Evolutionary conservation across 2,888 invertebrate genomes (phyloP), one percentile per base, ranked within the genome.

Genomic region (Tinea trinotella): DNA sequence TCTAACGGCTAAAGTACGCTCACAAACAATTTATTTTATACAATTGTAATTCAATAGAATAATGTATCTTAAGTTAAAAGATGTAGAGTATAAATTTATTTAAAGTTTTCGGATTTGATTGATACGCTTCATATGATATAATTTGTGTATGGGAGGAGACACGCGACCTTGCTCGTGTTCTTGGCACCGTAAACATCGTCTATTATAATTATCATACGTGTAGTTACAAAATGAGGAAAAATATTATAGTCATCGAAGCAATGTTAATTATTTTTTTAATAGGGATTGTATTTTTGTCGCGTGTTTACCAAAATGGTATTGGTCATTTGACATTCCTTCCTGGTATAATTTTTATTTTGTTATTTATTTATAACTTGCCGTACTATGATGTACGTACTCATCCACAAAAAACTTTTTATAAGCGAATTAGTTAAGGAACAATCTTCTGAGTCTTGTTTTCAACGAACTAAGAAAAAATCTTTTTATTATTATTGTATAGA

Each of bases 101-200:
- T 40, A 40, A 30, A 30, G n/a, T n/a, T n/a, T n/a, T n/a, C 30
- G n/a, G 7, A 10, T 30, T 30, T 30, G 30, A 30, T 30, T 30
- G 30, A 30, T 30, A 3, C 40, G 40, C 15, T 40, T 13, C 2
- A n/a, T 7, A 9, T 40, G 40, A 15, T 48, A 44, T 24, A 15
- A 40, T 22, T 46, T 48, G 54, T 58, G 59, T 58, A 57, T 62
- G 68, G 74, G 72, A 71, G 73, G 71, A 68, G 73, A 62, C 56
- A 53, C 3, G 18, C 67, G 69, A 58, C 76, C 76, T 76, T 74
- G 76, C 74, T 68, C 74, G 71, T 67, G 65, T 66, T 76, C 62
- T 63, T 61, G 62, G 54, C 62, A 62, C 63, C 67, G 68, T 70
- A 70, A 67, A 63, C 66, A 70, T 70, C 67, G 63, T 55, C 58